phyloP scores from a whole-genome alignment of 1,140 invertebrate species.

The Ips typographus region DNA sequence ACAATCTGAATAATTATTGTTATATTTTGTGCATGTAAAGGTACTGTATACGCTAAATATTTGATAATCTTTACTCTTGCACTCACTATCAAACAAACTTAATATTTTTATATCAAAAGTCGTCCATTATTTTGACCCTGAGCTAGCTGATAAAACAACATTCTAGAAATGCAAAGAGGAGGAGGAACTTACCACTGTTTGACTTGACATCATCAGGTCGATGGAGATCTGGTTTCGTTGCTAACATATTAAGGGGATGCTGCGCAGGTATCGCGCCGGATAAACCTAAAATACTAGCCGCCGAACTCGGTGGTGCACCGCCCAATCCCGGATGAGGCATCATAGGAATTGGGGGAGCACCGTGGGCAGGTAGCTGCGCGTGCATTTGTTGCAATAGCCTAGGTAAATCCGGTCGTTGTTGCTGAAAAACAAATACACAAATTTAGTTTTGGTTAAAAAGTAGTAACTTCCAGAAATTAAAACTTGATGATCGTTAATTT shows the following conservation, averaged over 20 bases:
- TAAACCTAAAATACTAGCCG: constrained; percentile 59
- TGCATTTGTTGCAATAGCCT: constrained; percentile 87
- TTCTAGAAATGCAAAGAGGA: no score
- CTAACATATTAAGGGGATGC: constrained; percentile 69
- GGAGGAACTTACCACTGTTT: constrained; percentile 62
- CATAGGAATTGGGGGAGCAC: constrained; percentile 71
- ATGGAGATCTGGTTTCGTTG: constrained; percentile 72
- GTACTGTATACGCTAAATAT: no score
- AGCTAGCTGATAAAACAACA: no score
- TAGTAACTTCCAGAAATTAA: no score
- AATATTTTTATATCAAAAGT: no score
- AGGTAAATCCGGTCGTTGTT: constrained; percentile 76
- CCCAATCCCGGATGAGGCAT: constrained; percentile 73
- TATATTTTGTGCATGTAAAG: no score
- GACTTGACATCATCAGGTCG: constrained; percentile 65
- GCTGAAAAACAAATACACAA: constrained; percentile 56
- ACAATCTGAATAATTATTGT: no score
- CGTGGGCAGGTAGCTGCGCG: constrained; percentile 78
- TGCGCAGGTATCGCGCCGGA: constrained; percentile 58
- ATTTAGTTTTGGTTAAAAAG: no score
- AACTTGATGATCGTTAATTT: no score
- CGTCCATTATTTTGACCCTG: no score
- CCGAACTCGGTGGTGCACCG: constrained; percentile 62
- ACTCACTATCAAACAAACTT: no score
- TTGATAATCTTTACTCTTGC: no score